Percentiles rank a stretch among this genome's conserved stretches.
Conservation (phyloP, 2,113 vertebrate species). For the Callorhinus ursinus region DNA sequence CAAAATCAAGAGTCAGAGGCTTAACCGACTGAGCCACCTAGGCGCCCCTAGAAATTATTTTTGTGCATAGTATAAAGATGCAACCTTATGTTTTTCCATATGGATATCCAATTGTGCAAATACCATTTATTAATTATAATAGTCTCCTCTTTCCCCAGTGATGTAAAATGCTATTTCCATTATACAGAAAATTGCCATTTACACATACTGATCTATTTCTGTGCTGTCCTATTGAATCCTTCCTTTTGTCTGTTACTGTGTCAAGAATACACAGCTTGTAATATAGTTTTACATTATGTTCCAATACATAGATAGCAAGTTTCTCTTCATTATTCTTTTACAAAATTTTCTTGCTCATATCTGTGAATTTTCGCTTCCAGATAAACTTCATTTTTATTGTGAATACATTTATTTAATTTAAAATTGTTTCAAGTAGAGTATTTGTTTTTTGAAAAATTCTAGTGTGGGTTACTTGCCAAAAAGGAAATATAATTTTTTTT, state of each 20-base stretch:
- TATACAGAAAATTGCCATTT: neutral
- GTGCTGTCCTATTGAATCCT: neutral
- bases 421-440: neutral
- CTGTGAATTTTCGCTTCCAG: neutral
- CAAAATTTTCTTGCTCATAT: neutral
- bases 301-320: neutral
- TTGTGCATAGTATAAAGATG: neutral
- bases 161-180: neutral
- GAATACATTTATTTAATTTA: neutral
- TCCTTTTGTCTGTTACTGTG: neutral
- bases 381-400: neutral
- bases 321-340: neutral
- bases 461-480: neutral
- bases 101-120: neutral
- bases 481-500: neutral
- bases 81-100: neutral
- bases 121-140: neutral
- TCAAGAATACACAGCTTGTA: neutral
- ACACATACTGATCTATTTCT: neutral
- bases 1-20: neutral
- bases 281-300: neutral
- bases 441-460: neutral
- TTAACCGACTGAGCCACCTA: neutral
- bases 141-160: neutral
- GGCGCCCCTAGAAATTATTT: neutral